These are phyloP conservation scores for Macaria liturata DNA, from an alignment of 2,888 invertebrate species.

Conservation along the genomic window DNA sequence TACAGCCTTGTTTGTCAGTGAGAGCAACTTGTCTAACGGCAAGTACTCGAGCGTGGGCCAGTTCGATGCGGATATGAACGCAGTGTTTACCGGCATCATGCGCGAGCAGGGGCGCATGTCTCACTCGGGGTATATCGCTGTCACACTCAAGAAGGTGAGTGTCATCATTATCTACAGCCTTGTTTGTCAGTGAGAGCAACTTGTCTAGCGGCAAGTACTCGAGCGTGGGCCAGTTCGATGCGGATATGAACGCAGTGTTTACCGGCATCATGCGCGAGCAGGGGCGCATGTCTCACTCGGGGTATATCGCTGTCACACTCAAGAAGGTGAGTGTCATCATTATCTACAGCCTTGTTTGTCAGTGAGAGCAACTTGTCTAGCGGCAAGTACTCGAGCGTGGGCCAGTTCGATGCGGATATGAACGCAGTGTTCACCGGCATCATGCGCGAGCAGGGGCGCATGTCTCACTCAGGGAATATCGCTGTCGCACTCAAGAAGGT, in stretches of 20 bases:
- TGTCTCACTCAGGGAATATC: conserved; percentile 87
- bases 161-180: too few relatives aligned
- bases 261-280: conserved; percentile 86
- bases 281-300: conserved; percentile 88
- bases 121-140: conserved; percentile 87
- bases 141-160: conserved; percentile 86
- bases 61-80: conserved; percentile 92
- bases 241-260: conserved; percentile 90
- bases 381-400: conserved; percentile 86
- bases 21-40: conserved; percentile 87
- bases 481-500: conserved; percentile 88
- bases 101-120: conserved; percentile 89
- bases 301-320: conserved; percentile 87
- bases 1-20: conserved; percentile 42
- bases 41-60: conserved; percentile 87
- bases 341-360: too few relatives aligned
- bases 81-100: conserved; percentile 87
- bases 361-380: conserved; percentile 87
- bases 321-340: conserved; percentile 76
- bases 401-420: conserved; percentile 92
- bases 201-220: conserved; percentile 87
- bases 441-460: conserved; percentile 87
- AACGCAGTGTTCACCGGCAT: conserved; percentile 87
- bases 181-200: conserved; percentile 80
- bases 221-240: conserved; percentile 89